Percentiles rank a stretch among this genome's conserved stretches.
phyloP scores from a whole-genome alignment of 2,113 vertebrate genomes.

The Fulmarus glacialis region DNA sequence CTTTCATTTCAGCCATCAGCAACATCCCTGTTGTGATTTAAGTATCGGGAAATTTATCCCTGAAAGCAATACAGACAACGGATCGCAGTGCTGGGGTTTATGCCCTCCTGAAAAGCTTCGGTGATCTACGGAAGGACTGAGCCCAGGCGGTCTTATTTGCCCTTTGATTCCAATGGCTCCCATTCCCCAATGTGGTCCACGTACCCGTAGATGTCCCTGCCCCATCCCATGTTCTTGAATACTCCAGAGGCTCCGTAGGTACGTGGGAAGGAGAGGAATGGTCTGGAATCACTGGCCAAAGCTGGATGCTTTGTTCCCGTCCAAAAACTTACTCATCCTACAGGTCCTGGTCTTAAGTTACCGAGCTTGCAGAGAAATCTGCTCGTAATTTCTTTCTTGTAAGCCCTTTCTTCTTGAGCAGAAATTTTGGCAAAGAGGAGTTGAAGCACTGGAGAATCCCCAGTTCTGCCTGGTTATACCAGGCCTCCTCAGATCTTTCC shows the following conservation, averaged over 20 bases:
- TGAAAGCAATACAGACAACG: neutral
- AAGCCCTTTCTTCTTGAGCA: slow-evolving; percentile 21
- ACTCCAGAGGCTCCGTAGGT: neutral
- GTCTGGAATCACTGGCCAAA: neutral
- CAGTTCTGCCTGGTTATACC: slow-evolving; percentile 54
- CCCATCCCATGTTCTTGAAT: neutral
- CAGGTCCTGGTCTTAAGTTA: neutral
- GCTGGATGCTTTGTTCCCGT: neutral
- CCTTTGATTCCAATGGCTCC: neutral
- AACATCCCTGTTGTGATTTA: neutral
- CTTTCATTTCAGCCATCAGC: neutral
- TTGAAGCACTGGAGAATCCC: slow-evolving; percentile 37
- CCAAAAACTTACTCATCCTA: slow-evolving; percentile 22
- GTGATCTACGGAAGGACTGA: neutral
- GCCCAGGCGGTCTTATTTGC: neutral
- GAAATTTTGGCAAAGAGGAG: slow-evolving; percentile 14
- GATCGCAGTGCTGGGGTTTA: neutral
- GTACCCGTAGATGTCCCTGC: neutral
- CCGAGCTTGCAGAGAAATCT: slow-evolving; percentile 18
- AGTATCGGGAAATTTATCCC: neutral
- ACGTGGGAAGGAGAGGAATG: neutral
- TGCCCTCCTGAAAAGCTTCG: neutral
- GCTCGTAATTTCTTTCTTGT: slow-evolving; percentile 2
- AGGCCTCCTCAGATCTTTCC: slow-evolving; percentile 48
- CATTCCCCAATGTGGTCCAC: fast-evolving